Evolutionary conservation across 2,113 vertebrate genomes (phyloP).

Genomic region (Pachycephala philippinensis): DNA sequence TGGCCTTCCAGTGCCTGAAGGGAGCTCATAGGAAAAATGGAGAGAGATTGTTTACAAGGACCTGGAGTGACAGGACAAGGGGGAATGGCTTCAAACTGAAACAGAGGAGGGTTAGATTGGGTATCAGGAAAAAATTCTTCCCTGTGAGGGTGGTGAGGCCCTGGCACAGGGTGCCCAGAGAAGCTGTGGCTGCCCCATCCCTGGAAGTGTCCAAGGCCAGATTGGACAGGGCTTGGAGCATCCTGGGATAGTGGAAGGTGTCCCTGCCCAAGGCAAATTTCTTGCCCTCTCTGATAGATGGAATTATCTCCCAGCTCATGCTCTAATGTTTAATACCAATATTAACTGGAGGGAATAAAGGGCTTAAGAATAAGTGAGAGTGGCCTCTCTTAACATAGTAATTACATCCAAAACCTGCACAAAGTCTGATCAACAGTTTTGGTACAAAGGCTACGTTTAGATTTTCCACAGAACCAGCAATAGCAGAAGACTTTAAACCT

Average conservation of each 20-base stretch:
- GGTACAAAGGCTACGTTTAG: not conserved
- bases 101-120: not conserved
- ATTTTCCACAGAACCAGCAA: not conserved
- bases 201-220: not conserved
- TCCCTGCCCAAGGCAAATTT: not conserved
- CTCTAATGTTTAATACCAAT: not conserved
- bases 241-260: not conserved
- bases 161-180: not conserved
- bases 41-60: not conserved
- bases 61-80: not conserved
- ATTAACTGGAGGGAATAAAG: not conserved
- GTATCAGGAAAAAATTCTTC: not conserved
- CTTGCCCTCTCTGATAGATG: not conserved
- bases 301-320: not conserved
- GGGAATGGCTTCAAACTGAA: not conserved
- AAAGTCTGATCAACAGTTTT: not conserved
- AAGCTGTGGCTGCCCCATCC: not conserved
- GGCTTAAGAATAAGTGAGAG: not conserved
- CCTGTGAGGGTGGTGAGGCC: not conserved
- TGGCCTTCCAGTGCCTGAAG: not conserved
- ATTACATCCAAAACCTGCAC: not conserved
- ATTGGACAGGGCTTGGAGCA: accelerated
- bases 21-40: not conserved
- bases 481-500: slow-evolving; percentile 43
- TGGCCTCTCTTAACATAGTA: not conserved